Evolutionary conservation across 2,113 vertebrate genomes (phyloP), one percentile per base, ranked within the genome.

Genomic region (Daboia siamensis): DNA sequence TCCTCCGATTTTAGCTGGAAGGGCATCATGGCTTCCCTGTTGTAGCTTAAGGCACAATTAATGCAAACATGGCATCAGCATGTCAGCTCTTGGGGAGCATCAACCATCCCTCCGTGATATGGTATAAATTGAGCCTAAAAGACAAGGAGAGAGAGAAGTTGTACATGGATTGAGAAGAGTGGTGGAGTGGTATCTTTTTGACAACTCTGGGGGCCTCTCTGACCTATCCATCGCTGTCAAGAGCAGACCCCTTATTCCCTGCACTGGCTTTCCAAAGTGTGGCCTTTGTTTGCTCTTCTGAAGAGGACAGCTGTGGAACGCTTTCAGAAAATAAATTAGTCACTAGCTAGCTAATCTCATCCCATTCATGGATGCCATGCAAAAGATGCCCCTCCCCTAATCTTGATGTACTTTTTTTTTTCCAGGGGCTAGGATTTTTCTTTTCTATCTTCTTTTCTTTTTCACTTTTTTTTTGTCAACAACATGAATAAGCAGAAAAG

Each of bases 401-500:
- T 90, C 46, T 93, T 44, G 80, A 90, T 59, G 59, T 56, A 57
- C 4, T 2, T 2, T 24, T 54, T 21, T 80, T 80, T 64, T 15
- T 4, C 3, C 24, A 23, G n/a, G 74, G 39, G 74, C 33, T 44
- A 21, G 17, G 74, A 21, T 80, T 80, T 80, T 44, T 80, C 74
- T 80, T 80, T 80, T 80, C 74, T 80, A 33, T 80, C 74, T 44
- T 80, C 33, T 33, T 80, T 33, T 80, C 69, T 80, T 26, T n/a
- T 4, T 26, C 39, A 11, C 2, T 21, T 55, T 44, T 51, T 92
- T 52, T 86, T 86, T 86, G 55, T 90, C 46, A 64, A 26, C 88
- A 90, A 13, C 88, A 90, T 90, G 88, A 93, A 90, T 90, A 86
- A 86, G 74, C 92, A 93, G 92, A 90, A 93, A 86, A 90, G 74